Base-by-base conservation (phyloP, 2,888 invertebrate genomes). In the Xestia rhomboidea region DNA sequence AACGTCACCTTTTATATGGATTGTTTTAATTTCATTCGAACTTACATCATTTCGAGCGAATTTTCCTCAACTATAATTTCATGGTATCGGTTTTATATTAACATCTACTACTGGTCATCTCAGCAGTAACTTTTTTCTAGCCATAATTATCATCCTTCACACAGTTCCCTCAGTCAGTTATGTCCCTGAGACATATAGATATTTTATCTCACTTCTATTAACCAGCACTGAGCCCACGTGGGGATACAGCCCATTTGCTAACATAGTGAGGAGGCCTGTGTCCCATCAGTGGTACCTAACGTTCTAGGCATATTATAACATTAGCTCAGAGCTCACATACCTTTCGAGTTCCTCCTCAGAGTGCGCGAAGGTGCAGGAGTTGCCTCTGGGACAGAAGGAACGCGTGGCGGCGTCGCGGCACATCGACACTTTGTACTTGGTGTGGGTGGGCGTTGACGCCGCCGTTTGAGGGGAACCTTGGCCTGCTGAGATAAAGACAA, bases 321-420 rank as follows among this genome's bases (percentile, higher is more conserved):
- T 57, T 15, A 7, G 15, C 63, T 38, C 34, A 34, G 62, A 34
- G n/a, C 34, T 34, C 34, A 64, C 64, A 64, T 64, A 98, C 97
- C 98, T 98, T 90, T 99, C 99, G 60, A 99, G 96, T 93, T 99
- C 99, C 84, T 99, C 98, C 85, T 98, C 98, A 0, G 98, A 98
- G 93, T 99, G 99, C 11, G 99, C 99, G 95, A 99, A 99, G 0
- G 98, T 99, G 93, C 99, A 99, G 88, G 98, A 98, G 64, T 97
- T 97, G 8, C 99, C 98, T 18, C 99, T 97, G 0, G 99, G 99
- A 92, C 99, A 99, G 82, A 97, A 98, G 0, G 98, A 98, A 24
- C 98, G 97, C 41, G 98, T 97, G 1, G 98, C 97, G 18, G 99
- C 97, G 94, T 99, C 99, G 0, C 99, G 97, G 89, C 99, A 99